A percentile compares a stretch with the other conserved stretches of the same genome.
Conservation (phyloP, 2,797 vertebrate genomes). For the Brachymystax lenok region DNA sequence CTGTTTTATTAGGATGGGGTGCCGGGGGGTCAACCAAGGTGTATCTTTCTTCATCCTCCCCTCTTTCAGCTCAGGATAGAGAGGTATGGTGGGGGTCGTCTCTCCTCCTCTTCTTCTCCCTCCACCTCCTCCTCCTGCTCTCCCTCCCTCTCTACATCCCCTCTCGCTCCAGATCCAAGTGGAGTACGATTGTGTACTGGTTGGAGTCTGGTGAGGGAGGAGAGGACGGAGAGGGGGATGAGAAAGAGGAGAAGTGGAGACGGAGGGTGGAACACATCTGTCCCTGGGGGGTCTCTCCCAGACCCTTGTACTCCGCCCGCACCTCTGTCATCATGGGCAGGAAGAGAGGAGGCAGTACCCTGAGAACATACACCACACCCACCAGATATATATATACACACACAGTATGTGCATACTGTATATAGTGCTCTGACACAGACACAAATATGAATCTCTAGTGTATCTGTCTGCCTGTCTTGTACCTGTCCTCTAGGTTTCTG, state of each 20-base stretch:
- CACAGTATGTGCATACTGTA: not conserved
- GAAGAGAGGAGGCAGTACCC: slow-evolving; percentile 34
- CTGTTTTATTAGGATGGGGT: no score
- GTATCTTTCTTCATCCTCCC: not conserved
- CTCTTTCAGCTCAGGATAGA: not conserved
- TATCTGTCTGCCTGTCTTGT: not conserved
- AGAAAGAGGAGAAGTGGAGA: not conserved
- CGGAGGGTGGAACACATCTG: not conserved
- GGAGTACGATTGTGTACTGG: not conserved
- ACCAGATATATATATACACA: not conserved
- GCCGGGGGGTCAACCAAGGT: no score
- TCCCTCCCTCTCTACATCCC: no score
- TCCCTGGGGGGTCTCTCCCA: not conserved
- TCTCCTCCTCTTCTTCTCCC: no score
- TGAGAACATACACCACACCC: slow-evolving; percentile 23
- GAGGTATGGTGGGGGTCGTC: not conserved
- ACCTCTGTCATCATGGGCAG: slow-evolving; percentile 24
- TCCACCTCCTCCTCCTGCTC: not conserved
- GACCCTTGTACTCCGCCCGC: not conserved
- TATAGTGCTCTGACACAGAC: not conserved
- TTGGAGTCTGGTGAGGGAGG: not conserved
- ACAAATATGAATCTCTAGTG: not conserved
- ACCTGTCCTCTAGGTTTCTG: slow-evolving; percentile 61
- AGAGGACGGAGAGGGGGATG: no score
- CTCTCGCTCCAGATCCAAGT: not conserved